Evolutionary conservation across 2,113 vertebrate genomes (phyloP), one percentile per base, ranked within the genome.

Genomic region (Ibidorhyncha struthersii): DNA sequence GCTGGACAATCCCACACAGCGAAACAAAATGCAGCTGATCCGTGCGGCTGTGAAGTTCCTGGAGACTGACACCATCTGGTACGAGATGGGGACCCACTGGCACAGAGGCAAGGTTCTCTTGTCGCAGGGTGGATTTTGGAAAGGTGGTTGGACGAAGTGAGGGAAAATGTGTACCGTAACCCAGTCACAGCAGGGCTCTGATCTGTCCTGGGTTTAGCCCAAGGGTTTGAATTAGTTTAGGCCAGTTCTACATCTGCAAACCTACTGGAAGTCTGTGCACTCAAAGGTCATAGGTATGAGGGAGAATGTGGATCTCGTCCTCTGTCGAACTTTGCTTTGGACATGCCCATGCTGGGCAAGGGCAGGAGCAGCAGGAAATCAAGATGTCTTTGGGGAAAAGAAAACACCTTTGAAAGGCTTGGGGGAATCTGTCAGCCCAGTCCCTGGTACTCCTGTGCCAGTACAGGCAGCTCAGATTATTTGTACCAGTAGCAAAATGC

Each of bases 11-110:
- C 99, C 99, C 63, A 99, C 99, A 0, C 98, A 99, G 52, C 96
- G 99, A 29, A 98, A 92, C 96, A 99, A 99, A 95, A 98, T 95
- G 1, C 99, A 99, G 92, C 98, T 99, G 89, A 99, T 99, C 95
- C 95, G 26, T 7, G 98, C 99, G 2, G 98, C 99, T 6, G 96
- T 99, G 73, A 99, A 99, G 97, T 99, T 98, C 95, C 97, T 99
- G 96, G 99, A 99, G 80, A 99, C 99, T 1, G 99, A 99, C 94
- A 99, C 99, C 5, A 71, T 99, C 95, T 99, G 99, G 99, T 99
- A 97, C 0, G 82, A 86, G 59, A 69, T 15, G 40, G 61, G 74
- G 43, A 8, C 55, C 11, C 0, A 2, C 56, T 70, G 70, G n/a
- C 12, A 2, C 59, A 21, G 36, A 25, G 62, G 23, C 5, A 0